Evolutionary conservation across 2,888 invertebrate genomes (phyloP).

Genomic region (Mongoloraphidia duomilia): DNA sequence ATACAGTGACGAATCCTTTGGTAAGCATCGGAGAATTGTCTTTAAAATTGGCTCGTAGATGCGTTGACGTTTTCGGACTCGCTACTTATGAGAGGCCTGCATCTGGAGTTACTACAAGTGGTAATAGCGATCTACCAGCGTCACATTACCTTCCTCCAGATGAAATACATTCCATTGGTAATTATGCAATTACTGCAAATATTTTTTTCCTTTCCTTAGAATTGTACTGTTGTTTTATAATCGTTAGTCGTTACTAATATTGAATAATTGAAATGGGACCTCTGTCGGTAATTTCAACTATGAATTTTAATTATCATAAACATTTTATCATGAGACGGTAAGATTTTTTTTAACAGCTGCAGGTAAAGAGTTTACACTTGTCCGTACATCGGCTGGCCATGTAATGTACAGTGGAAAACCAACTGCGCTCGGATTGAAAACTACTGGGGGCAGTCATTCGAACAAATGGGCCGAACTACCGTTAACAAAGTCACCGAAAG

Average conservation of each 20-base stretch:
- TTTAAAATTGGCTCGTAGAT: slow-evolving; percentile 62
- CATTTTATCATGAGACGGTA: too few relatives aligned
- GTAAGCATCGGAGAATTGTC: slow-evolving; percentile 49
- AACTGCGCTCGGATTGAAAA: slow-evolving; percentile 71
- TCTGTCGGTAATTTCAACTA: too few relatives aligned
- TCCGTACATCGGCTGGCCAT: slow-evolving; percentile 74
- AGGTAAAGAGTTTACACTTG: slow-evolving; percentile 81
- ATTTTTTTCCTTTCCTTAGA: too few relatives aligned
- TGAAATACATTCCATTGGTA: slow-evolving; percentile 5
- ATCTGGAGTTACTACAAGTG: slow-evolving; percentile 19
- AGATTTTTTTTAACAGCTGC: slow-evolving; percentile 33
- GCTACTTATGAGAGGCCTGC: slow-evolving; percentile 43
- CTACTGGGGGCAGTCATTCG: slow-evolving; percentile 31
- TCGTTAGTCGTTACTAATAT: too few relatives aligned
- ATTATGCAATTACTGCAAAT: neutral
- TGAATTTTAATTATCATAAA: too few relatives aligned
- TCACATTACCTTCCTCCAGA: slow-evolving; percentile 3
- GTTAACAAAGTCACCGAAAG: slow-evolving; percentile 54
- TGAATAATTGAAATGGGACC: too few relatives aligned
- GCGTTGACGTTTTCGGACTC: slow-evolving; percentile 60
- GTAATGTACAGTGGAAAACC: slow-evolving; percentile 80
- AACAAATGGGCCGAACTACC: slow-evolving; percentile 49
- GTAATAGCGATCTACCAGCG: slow-evolving; percentile 12
- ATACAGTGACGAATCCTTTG: slow-evolving; percentile 42
- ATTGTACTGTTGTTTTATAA: too few relatives aligned